A percentile compares a stretch with the other conserved stretches of the same genome.
phyloP scores from a whole-genome alignment of 2,888 invertebrate genomes.

The Dicranocentrus wangi region DNA sequence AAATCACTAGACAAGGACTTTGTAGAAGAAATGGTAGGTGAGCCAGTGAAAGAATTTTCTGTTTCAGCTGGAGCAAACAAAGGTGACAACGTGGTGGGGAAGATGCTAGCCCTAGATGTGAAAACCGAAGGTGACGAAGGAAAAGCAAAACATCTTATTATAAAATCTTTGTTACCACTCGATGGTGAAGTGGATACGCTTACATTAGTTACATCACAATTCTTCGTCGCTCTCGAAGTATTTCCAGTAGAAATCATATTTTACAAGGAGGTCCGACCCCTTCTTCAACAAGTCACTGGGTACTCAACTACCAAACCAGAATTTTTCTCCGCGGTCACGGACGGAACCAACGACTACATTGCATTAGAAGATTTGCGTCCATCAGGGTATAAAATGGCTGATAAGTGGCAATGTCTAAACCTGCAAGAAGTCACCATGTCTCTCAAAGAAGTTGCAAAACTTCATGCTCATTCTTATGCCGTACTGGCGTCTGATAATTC shows the following conservation, averaged over 20 bases:
- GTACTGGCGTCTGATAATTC: not conserved
- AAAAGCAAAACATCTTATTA: conserved; percentile 16
- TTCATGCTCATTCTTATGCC: conserved; percentile 62
- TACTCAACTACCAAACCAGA: conserved; percentile 35
- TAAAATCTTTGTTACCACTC: conserved; percentile 53
- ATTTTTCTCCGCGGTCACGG: conserved; percentile 18
- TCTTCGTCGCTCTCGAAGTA: not conserved
- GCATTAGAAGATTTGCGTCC: conserved; percentile 66
- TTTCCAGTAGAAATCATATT: conserved; percentile 43
- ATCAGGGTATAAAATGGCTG: conserved; percentile 65
- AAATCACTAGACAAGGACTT: too few species aligned
- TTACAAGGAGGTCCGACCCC: conserved; percentile 38
- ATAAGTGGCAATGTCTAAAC: conserved; percentile 59
- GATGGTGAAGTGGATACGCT: conserved; percentile 14
- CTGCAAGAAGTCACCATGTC: conserved; percentile 42
- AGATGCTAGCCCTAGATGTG: conserved; percentile 29
- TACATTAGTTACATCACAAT: not conserved
- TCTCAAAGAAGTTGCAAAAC: conserved; percentile 53
- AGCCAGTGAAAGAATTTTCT: conserved; percentile 25
- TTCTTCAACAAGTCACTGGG: conserved; percentile 22
- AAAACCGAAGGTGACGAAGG: conserved; percentile 37
- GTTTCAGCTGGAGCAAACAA: conserved; percentile 46
- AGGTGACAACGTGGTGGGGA: conserved; percentile 59
- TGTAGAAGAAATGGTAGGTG: conserved; percentile 41
- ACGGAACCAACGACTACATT: conserved; percentile 41